phyloP scores from a whole-genome alignment of 2,797 vertebrate species.

The Okamejei kenojei region DNA sequence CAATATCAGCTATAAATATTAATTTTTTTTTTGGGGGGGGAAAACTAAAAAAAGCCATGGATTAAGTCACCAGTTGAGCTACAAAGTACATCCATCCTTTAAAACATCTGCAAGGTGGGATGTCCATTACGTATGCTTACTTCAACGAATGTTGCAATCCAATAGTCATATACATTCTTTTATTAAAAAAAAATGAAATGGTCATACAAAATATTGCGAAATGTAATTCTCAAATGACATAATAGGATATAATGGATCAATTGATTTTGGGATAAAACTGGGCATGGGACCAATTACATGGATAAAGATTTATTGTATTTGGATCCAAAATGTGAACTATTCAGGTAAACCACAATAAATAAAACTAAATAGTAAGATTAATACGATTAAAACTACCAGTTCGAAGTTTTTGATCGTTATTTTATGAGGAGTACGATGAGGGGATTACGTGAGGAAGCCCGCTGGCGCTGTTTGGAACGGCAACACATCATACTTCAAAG shows the following conservation, averaged over 20 bases:
- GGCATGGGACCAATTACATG: background rate
- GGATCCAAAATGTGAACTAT: background rate
- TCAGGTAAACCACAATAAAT: background rate
- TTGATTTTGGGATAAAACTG: background rate
- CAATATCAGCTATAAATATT: background rate
- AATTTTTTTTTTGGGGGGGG: no score
- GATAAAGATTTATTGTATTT: background rate
- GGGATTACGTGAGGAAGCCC: no score
- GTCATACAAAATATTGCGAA: background rate
- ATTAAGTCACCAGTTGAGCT: background rate
- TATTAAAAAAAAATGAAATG: background rate
- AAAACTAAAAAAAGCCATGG: background rate
- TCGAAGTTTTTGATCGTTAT: no score
- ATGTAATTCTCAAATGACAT: background rate
- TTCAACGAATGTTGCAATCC: background rate
- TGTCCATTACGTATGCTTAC: background rate
- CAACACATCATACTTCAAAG: no score
- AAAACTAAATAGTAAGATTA: no score
- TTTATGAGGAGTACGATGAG: no score
- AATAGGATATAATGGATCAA: no score
- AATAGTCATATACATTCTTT: background rate
- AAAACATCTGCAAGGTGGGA: background rate
- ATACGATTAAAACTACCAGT: no score
- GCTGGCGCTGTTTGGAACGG: no score
- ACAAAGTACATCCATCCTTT: background rate